Evolutionary conservation across 2,888 invertebrate species (phyloP).

Genomic region (Physocephala rufipes): DNA sequence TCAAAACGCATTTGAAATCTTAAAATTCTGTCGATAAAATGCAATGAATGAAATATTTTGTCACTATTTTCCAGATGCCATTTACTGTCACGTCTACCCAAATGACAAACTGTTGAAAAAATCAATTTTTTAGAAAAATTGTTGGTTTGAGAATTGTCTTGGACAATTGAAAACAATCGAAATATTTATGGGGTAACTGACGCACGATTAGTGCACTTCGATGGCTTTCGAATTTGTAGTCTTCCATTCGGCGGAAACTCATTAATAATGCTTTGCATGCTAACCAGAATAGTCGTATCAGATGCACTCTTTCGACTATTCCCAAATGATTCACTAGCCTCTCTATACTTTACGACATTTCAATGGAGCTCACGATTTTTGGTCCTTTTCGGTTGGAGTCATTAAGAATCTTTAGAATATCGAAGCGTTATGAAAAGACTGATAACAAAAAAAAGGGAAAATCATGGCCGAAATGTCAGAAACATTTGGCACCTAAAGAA

Average conservation of each 20-base stretch:
- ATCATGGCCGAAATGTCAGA: slow-evolving; percentile 18
- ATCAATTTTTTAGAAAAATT: too few relatives aligned
- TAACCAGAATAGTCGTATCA: neutral
- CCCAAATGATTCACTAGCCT: neutral
- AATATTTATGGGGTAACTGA: too few relatives aligned
- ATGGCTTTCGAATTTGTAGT: too few relatives aligned
- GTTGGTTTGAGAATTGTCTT: too few relatives aligned
- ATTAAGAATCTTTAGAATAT: slow-evolving; percentile 16
- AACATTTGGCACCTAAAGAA: slow-evolving; percentile 11
- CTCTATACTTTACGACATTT: neutral
- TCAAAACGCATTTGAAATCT: too few relatives aligned
- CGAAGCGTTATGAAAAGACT: neutral
- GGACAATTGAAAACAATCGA: too few relatives aligned
- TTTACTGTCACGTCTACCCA: too few relatives aligned
- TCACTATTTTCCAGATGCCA: too few relatives aligned
- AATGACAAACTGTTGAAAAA: too few relatives aligned
- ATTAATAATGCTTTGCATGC: slow-evolving; percentile 15
- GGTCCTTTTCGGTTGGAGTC: neutral
- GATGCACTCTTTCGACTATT: neutral
- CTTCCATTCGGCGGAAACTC: slow-evolving; percentile 3
- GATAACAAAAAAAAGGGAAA: slow-evolving; percentile 3
- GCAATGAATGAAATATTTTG: too few relatives aligned
- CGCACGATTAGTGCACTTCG: too few relatives aligned
- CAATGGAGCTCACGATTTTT: neutral
- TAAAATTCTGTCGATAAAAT: too few relatives aligned